Evolutionary conservation across 2,888 invertebrate species (phyloP).

Genomic region (Erebia epiphron): DNA sequence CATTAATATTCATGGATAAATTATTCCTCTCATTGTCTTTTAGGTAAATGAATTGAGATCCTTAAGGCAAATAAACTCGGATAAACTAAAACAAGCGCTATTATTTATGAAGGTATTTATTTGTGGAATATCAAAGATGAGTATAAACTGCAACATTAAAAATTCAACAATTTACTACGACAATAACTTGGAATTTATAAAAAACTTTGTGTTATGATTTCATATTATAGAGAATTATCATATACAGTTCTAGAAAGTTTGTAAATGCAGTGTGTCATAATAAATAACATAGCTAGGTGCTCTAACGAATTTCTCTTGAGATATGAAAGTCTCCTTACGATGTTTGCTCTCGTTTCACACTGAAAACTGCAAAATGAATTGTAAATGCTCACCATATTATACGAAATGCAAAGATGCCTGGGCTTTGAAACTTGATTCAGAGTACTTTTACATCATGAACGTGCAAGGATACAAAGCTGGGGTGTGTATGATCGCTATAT

Average conservation of each 20-base stretch:
- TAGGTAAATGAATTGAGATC: slow-evolving; percentile 64
- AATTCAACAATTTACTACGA: background rate
- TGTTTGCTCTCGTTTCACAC: background rate
- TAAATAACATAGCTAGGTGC: background rate
- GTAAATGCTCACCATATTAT: background rate
- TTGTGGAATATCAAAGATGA: background rate
- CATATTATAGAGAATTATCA: too few relatives aligned
- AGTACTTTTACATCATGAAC: background rate
- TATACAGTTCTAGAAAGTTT: background rate
- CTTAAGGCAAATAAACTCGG: slow-evolving; percentile 60
- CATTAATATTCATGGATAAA: slow-evolving; percentile 78
- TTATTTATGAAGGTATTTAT: slow-evolving; percentile 12
- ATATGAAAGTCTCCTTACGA: background rate
- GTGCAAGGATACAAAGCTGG: too few relatives aligned
- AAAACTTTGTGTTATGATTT: background rate
- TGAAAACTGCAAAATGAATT: background rate
- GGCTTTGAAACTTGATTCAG: background rate
- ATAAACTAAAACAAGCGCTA: slow-evolving; percentile 49
- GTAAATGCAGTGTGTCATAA: background rate
- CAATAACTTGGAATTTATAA: background rate
- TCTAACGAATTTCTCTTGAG: background rate
- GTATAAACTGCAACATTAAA: background rate
- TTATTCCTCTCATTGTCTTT: slow-evolving; percentile 74
- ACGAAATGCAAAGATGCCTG: background rate
- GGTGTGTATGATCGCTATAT: too few relatives aligned